Conservation (phyloP, 2,113 vertebrate species). For the Trinectes maculatus region DNA sequence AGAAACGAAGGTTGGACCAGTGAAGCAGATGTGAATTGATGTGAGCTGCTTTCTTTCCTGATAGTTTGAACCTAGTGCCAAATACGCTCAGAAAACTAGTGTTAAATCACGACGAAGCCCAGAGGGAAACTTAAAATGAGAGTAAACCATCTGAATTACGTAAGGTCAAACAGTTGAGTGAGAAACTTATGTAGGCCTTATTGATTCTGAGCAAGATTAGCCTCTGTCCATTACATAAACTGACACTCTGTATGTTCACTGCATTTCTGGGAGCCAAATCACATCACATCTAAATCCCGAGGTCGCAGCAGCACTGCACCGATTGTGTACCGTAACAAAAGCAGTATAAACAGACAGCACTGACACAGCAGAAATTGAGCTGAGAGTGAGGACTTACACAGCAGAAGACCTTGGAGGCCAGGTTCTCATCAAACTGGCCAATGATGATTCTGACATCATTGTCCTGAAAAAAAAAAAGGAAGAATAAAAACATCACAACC, state of each 20-base stretch:
- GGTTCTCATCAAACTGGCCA: slow-evolving; percentile 96
- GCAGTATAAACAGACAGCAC: neutral
- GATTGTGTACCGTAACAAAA: neutral
- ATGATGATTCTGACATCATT: slow-evolving; percentile 99
- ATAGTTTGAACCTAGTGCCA: neutral
- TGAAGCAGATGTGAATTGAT: neutral
- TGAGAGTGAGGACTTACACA: slow-evolving; percentile 87
- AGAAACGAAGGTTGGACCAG: neutral
- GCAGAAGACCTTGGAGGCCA: slow-evolving; percentile 98
- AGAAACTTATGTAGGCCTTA: neutral
- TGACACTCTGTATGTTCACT: neutral
- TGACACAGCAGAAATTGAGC: neutral
- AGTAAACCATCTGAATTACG: neutral
- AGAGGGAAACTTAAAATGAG: neutral
- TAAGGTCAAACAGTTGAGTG: neutral
- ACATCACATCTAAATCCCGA: neutral
- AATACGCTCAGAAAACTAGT: neutral
- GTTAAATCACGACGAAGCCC: neutral
- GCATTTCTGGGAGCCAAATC: neutral
- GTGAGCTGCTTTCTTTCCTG: neutral
- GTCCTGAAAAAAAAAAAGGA: slow-evolving; percentile 80
- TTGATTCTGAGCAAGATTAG: neutral
- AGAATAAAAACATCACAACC: neutral
- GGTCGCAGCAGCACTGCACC: neutral
- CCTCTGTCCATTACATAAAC: neutral